A percentile compares a stretch with the other conserved stretches of the same genome.
Conservation (phyloP, 2,113 vertebrate genomes). For the Xyliphius kryptos region DNA sequence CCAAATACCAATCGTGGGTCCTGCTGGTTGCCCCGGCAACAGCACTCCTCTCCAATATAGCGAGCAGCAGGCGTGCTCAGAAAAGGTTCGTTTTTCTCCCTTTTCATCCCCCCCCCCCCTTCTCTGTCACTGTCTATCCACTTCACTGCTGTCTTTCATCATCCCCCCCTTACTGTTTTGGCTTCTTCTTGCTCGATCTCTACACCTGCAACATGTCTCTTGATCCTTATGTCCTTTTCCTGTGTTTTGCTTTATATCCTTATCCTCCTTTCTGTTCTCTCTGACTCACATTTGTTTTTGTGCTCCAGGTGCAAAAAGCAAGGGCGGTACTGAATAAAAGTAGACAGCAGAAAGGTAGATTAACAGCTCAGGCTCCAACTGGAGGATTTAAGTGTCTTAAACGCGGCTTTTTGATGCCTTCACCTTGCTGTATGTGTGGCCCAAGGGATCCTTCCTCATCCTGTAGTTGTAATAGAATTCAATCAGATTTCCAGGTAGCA, state of each 20-base stretch:
- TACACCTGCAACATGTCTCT: constrained; percentile 14
- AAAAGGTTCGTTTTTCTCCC: constrained; percentile 32
- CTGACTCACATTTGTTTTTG: not conserved
- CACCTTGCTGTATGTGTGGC: too few relatives aligned
- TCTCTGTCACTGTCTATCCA: constrained; percentile 23
- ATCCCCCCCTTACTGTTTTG: constrained; percentile 8
- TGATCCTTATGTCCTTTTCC: not conserved
- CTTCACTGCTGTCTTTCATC: constrained; percentile 29
- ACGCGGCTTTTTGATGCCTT: too few relatives aligned
- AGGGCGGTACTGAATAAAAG: constrained; percentile 3
- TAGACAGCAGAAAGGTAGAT: constrained; percentile 10
- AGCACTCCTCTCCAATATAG: constrained; percentile 66
- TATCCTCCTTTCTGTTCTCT: not conserved
- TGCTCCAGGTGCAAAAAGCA: not conserved
- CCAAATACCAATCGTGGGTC: constrained; percentile 65
- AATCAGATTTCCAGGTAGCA: too few relatives aligned
- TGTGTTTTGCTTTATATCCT: not conserved
- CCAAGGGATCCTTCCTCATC: not conserved
- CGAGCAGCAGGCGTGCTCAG: constrained; percentile 50
- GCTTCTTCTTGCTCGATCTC: constrained; percentile 1
- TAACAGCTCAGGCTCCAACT: constrained; percentile 5
- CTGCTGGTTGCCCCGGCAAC: constrained; percentile 68
- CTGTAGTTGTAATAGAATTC: not conserved
- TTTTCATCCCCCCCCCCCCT: constrained; percentile 22
- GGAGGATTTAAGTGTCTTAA: not conserved